Evolutionary conservation across 2,888 invertebrate species (phyloP), one percentile per base, ranked within the genome.

Genomic region (Shargacucullia verbasci): DNA sequence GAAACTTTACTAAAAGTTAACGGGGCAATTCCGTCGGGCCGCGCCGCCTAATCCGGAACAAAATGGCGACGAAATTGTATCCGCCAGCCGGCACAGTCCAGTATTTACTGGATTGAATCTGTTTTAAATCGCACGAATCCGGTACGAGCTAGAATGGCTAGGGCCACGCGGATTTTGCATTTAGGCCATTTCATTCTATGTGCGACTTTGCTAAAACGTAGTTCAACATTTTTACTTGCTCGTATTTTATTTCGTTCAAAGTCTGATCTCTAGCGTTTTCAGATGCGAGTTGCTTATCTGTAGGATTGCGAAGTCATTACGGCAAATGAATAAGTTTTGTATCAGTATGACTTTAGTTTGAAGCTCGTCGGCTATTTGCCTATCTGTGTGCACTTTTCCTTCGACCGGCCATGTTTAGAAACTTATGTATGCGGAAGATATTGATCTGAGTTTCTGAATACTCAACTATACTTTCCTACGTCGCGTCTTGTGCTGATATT

Each of bases 31-130:
- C 63, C 52, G 35, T 12, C 57, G 57, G 70, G 70, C 69, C 70
- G 54, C 56, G 70, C 62, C 66, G 67, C 69, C 75, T 80, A 84
- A 83, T 83, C 81, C 78, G 71, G 67, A 68, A 76, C 81, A 79
- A 80, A 81, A 84, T 81, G 80, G 78, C 66, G 69, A 48, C 60
- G 62, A 74, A 76, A 78, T 78, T 81, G 77, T 78, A 77, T 78
- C 76, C 77, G 65, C 66, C 62, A 73, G 64, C 75, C 73, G 62
- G 75, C 61, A 56, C 71, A 53, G 76, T 75, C 78, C 74, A 59
- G 81, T 79, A 80, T 81, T 82, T 80, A 81, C 78, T 73, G 77
- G 79, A 82, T 80, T 72, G 71, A 81, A 79, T 79, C 76, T 68
- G 78, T 79, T 82, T 81, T 81, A 80, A 81, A 80, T 77, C 78